These are phyloP conservation scores for Pangasius macronema DNA, from an alignment of 2,797 vertebrate species.

Conservation along the genomic window DNA sequence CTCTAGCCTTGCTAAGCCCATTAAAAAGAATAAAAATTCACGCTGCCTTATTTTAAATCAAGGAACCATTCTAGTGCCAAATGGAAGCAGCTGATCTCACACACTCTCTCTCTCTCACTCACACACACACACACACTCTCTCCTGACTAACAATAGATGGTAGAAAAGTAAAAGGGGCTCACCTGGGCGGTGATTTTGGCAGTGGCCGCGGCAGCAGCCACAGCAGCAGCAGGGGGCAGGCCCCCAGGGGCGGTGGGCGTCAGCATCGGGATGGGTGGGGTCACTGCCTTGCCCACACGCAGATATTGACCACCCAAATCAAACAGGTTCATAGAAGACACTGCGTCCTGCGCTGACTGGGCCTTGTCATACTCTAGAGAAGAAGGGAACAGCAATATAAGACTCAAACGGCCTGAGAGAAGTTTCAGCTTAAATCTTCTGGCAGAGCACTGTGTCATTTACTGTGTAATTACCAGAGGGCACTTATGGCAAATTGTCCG, in stretches of 20 bases:
- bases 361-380: constrained; percentile 85
- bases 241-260: constrained; percentile 81
- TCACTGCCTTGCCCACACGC: constrained; percentile 85
- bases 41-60: constrained; percentile 55
- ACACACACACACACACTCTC: constrained; percentile 44
- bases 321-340: constrained; percentile 89
- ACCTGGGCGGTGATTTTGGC: constrained; percentile 90
- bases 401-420: constrained; percentile 19
- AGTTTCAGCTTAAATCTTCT: constrained; percentile 57
- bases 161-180: constrained; percentile 49
- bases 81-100: constrained; percentile 51
- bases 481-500: constrained; percentile 61
- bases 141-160: constrained; percentile 59
- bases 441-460: constrained; percentile 61
- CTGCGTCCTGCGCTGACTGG: constrained; percentile 84
- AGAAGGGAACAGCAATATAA: constrained; percentile 39
- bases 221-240: constrained; percentile 82
- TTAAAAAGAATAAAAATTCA: constrained; percentile 44
- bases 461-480: constrained; percentile 62
- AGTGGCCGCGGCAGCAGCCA: constrained; percentile 82
- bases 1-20: constrained; percentile 49
- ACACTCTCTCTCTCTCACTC: constrained; percentile 45
- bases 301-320: constrained; percentile 87
- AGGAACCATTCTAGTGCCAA: constrained; percentile 53
- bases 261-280: constrained; percentile 83